A percentile compares a stretch with the other conserved stretches of the same genome.
Evolutionary conservation across 1,140 invertebrate genomes (phyloP).

Genomic region (Trypoxylus dichotomus): DNA sequence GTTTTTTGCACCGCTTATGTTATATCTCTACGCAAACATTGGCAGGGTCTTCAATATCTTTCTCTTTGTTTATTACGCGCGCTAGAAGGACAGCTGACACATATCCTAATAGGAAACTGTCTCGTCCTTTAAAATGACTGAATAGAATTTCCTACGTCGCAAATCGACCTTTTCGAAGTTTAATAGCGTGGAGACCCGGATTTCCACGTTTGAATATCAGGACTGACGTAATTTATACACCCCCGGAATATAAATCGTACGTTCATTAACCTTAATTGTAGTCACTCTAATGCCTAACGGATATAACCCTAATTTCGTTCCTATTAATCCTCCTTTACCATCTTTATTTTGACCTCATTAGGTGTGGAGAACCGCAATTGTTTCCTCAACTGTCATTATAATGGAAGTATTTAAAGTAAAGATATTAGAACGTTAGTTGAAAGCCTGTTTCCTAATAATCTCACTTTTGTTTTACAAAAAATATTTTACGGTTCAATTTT

Average conservation of each 20-base stretch:
- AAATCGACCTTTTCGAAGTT: not conserved
- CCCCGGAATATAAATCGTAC: slow-evolving; percentile 6
- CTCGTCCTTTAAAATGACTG: not conserved
- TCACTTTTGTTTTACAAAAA: no score
- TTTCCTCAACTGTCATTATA: not conserved
- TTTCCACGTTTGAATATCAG: slow-evolving; percentile 10
- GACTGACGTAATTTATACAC: slow-evolving; percentile 1
- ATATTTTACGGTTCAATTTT: no score
- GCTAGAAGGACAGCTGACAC: not conserved
- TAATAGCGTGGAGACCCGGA: not conserved
- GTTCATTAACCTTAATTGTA: slow-evolving; percentile 13
- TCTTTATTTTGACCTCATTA: not conserved
- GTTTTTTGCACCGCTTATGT: not conserved
- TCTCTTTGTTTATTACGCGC: not conserved
- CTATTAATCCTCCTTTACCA: not conserved
- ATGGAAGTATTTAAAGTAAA: no score
- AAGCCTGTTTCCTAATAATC: no score
- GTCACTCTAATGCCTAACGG: not conserved
- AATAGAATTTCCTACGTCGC: not conserved
- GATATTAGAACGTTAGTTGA: not conserved
- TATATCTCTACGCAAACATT: not conserved
- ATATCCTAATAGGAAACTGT: not conserved
- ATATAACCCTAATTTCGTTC: not conserved
- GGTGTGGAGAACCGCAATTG: not conserved
- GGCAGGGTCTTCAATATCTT: not conserved